Conservation (phyloP, 2,113 vertebrate species). For the Rafetus swinhoei region DNA sequence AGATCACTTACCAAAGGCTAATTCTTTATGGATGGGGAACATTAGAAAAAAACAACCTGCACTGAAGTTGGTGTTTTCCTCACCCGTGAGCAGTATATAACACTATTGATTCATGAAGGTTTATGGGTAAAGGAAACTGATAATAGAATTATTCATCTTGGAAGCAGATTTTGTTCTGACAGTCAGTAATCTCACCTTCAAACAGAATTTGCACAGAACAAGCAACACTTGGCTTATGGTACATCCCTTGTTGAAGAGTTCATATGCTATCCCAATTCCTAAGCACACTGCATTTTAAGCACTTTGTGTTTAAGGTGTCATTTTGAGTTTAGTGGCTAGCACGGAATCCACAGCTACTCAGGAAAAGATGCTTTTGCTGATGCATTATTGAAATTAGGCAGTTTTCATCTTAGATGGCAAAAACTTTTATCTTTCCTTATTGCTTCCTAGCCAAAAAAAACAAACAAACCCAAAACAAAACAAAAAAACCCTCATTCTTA, state of each 20-base stretch:
- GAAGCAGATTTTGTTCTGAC: neutral
- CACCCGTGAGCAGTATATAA: neutral
- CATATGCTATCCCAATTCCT: neutral
- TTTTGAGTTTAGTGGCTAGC: neutral
- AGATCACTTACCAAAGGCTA: neutral
- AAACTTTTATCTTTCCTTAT: neutral
- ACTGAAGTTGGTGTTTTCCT: neutral
- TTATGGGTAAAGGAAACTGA: neutral
- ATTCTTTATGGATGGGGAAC: neutral
- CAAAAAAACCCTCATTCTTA: conserved; percentile 1
- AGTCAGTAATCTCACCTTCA: neutral
- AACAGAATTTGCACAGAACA: neutral
- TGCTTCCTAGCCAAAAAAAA: neutral
- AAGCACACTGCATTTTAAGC: neutral
- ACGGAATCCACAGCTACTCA: rapidly evolving
- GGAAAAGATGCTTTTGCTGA: neutral
- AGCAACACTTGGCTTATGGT: neutral
- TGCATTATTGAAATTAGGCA: neutral
- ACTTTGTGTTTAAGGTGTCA: neutral
- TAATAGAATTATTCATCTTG: neutral
- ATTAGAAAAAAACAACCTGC: neutral
- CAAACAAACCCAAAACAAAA: neutral
- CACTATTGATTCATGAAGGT: rapidly evolving
- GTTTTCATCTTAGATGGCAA: neutral
- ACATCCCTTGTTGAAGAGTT: neutral